Evolutionary conservation across 2,888 invertebrate genomes (phyloP), one percentile per base, ranked within the genome.

Genomic region (Temnothorax ravouxi): DNA sequence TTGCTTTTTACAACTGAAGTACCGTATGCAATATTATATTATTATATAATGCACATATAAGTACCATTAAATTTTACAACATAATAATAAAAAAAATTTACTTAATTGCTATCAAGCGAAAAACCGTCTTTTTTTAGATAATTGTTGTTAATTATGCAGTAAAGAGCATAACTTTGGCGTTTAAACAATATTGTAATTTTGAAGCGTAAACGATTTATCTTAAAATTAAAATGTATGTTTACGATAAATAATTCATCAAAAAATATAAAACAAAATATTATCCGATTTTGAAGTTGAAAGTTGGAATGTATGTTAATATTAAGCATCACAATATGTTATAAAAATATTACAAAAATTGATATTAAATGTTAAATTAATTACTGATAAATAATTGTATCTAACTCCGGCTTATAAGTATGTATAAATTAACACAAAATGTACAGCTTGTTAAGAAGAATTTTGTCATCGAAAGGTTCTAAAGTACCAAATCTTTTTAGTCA

Each of bases 401-500:
- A 47, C 5, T 50, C 5, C 15, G 21, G 18, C 6, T 50, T 50
- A 47, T 47, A 18, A 1, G 4, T 50, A 18, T 25, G 5, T 25
- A 41, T 18, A 2, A 13, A 76, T 2, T 66, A 66, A 64, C 21
- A 21, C 9, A 15, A 15, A 29, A n/a, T 47, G 3, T 50, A 38
- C 38, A 75, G 3, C 15, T 38, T 34, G 15, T 61, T n/a, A 15
- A 75, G 9, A 61, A 21, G 21, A 44, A 62, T 62, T 47, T 50
- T 21, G n/a, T 29, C 15, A 50, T 50, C 11, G 6, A 75, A 50
- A 38, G 34, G 15, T 59, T 75, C n/a, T 4, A 9, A 61, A 50
- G 15, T 50, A 38, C 3, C 15, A 64, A 76, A 64, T 76, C 25
- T n/a, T 76, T 64, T 52, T n/a, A 76, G 8, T 52, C 18, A 52